Percentiles rank a stretch among this genome's conserved stretches.
These are phyloP conservation scores for Sphyrna mokarran DNA, from an alignment of 2,113 vertebrate genomes.

Conservation along the genomic window DNA sequence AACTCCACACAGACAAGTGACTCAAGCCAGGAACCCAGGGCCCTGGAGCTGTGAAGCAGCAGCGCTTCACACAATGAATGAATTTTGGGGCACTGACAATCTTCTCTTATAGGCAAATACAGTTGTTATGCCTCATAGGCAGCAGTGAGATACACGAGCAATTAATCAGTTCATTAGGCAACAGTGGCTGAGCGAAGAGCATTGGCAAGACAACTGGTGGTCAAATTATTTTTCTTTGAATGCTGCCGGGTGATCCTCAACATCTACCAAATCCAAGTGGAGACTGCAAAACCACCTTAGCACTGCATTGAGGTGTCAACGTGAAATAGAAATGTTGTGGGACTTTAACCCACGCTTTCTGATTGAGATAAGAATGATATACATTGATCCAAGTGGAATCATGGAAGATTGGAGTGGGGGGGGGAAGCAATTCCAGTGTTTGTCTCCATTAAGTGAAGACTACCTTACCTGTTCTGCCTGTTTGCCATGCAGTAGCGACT, in stretches of 20 bases:
- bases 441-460: neutral
- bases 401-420: neutral
- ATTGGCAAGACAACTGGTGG: neutral
- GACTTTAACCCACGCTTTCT: neutral
- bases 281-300: neutral
- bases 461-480: conserved; percentile 39
- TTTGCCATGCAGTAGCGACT: conserved; percentile 27
- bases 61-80: neutral
- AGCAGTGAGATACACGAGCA: neutral
- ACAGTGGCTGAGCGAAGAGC: neutral
- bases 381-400: neutral
- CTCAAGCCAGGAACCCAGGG: no score
- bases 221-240: neutral
- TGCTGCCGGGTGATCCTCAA: neutral
- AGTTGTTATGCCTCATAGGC: neutral
- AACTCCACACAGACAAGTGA: no score
- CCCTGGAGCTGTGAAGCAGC: no score
- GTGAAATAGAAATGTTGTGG: neutral
- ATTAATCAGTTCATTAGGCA: neutral
- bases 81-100: neutral
- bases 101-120: neutral
- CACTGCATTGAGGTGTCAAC: neutral
- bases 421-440: neutral
- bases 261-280: neutral
- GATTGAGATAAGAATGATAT: neutral